Conservation (phyloP, 2,113 vertebrate genomes). For the Oxyruncus cristatus region DNA sequence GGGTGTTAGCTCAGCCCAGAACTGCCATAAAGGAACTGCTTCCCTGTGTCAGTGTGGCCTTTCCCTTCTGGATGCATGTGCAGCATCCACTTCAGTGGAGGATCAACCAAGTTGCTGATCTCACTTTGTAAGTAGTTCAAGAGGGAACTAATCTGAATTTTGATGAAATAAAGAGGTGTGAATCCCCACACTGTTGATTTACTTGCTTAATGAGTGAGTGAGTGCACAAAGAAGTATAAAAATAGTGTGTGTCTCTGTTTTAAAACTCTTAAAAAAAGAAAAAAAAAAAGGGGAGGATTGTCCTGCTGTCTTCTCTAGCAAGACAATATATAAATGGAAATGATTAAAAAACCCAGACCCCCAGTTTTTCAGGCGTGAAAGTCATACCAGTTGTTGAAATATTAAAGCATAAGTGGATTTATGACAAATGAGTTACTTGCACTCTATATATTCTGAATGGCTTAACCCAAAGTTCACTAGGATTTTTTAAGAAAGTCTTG, state of each 20-base stretch:
- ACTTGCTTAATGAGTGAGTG: not conserved
- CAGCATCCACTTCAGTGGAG: not conserved
- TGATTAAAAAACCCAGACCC: rapidly evolving
- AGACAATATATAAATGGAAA: not conserved
- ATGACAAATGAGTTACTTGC: not conserved
- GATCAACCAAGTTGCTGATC: not conserved
- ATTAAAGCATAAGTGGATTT: not conserved
- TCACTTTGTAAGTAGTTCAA: not conserved
- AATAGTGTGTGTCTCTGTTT: not conserved
- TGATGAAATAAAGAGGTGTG: not conserved
- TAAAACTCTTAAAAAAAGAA: not conserved
- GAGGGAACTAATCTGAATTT: not conserved
- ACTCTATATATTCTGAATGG: not conserved
- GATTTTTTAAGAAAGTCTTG: not conserved
- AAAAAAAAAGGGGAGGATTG: not conserved
- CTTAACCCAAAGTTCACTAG: not conserved
- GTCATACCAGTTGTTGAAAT: not conserved
- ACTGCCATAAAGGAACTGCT: not conserved
- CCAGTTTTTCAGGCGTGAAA: not conserved
- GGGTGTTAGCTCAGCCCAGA: not conserved
- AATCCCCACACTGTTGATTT: not conserved
- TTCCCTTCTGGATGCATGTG: not conserved
- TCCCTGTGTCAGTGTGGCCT: not conserved
- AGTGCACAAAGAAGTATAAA: not conserved
- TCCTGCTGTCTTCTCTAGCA: not conserved